Evolutionary conservation across 2,797 vertebrate genomes (phyloP), one percentile per base, ranked within the genome.

Genomic region (Chanos chanos): DNA sequence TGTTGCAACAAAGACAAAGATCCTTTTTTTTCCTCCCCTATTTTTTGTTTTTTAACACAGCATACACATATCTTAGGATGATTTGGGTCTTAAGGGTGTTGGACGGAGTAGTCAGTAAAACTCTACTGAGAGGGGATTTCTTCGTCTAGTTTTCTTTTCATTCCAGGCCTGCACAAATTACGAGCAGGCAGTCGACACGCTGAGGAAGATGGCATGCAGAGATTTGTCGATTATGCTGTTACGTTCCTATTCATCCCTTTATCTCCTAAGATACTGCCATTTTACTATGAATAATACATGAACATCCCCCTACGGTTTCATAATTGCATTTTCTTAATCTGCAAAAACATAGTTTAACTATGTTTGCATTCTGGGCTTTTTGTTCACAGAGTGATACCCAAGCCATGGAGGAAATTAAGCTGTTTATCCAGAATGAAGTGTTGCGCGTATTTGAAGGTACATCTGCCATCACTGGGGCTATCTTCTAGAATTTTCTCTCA

Each of bases 371-470:
- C 6, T 65, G 63, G 56, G 37, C 34, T 37, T 16, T 25, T 4
- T 37, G 25, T 15, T 56, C 51, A 10, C 85, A 99, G 97, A 84
- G 74, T 73, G 91, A 95, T 78, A 64, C 79, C 5, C 56, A 89
- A 79, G 87, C 92, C 81, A 86, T 93, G 78, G 91, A 96, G 78
- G 94, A 98, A 89, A 92, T 98, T 74, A 94, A 90, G 87, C 86
- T 72, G 54, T 93, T 95, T 27, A 94, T 99, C 78, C 91, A 81
- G 82, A 92, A 83, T 77, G 95, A 98, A 81, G 92, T 98, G 61
- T 79, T 93, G 62, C 90, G 87, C 56, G 81, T 96, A 80, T 92
- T 99, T 86, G 94, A 97, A 94, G 97, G 97, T 98, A 91, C 79
- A 83, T 51, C 27, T 55, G 30, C 49, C 13, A 1, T 12, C 3